phyloP scores from a whole-genome alignment of 2,113 vertebrate species.

The Cyphomyrus discorhynchus region DNA sequence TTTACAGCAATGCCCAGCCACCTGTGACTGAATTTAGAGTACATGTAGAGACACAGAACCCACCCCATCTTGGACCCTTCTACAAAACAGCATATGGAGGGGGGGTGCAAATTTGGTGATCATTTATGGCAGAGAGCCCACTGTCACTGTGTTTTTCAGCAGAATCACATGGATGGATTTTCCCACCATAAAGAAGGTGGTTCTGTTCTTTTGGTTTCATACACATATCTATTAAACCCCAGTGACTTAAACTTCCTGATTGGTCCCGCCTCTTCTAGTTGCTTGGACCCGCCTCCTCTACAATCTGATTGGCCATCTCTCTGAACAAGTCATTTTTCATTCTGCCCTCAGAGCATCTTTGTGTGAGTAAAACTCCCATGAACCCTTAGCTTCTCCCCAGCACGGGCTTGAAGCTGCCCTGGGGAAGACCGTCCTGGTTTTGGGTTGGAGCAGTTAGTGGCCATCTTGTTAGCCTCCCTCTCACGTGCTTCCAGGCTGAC shows the following conservation, averaged over 20 bases:
- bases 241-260: not conserved
- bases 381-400: not conserved
- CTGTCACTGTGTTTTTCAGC: not conserved
- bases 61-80: too few relatives aligned
- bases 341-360: not conserved
- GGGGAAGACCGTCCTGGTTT: not conserved
- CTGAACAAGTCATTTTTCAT: not conserved
- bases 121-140: not conserved
- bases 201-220: not conserved
- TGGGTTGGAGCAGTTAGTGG: not conserved
- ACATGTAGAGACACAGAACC: too few relatives aligned
- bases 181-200: not conserved
- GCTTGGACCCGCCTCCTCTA: not conserved
- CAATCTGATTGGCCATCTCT: not conserved
- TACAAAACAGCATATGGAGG: not conserved
- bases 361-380: not conserved
- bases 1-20: too few relatives aligned
- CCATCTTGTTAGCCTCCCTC: not conserved
- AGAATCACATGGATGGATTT: not conserved
- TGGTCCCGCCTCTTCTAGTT: too few relatives aligned
- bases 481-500: not conserved
- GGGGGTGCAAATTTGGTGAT: not conserved
- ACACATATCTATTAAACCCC: not conserved
- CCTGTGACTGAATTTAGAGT: too few relatives aligned
- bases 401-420: not conserved